These are phyloP conservation scores for Crotalus viridis DNA, from an alignment of 2,113 vertebrate species.

Conservation along the genomic window DNA sequence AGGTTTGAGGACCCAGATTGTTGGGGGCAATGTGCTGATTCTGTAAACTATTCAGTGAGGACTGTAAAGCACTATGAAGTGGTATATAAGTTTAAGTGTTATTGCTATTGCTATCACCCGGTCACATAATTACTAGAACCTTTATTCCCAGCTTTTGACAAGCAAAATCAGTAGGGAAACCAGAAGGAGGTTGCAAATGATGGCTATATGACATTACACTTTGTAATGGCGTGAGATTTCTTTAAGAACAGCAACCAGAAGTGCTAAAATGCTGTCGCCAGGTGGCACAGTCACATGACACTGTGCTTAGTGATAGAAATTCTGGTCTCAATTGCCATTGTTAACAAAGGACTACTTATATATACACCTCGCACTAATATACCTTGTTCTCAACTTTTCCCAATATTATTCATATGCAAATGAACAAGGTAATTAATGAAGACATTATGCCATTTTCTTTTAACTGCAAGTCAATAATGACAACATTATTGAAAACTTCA, in stretches of 20 bases:
- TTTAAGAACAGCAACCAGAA: not conserved
- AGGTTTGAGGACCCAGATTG: not conserved
- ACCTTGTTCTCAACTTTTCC: not conserved
- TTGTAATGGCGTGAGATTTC: not conserved
- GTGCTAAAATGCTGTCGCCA: not conserved
- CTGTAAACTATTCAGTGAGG: not conserved
- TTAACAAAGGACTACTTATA: not conserved
- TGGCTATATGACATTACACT: not conserved
- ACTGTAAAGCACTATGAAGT: not conserved
- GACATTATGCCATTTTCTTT: not conserved
- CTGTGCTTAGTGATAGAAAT: not conserved
- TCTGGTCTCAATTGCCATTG: not conserved
- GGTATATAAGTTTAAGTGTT: not conserved
- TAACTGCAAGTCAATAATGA: not conserved
- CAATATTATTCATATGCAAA: not conserved
- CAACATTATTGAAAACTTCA: not conserved
- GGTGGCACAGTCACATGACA: not conserved
- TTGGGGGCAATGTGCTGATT: not conserved
- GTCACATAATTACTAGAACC: not conserved
- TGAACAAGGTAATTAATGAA: not conserved
- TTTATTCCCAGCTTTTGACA: not conserved
- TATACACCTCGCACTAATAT: not conserved
- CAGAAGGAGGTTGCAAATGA: not conserved
- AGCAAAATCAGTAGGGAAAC: not conserved
- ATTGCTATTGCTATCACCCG: not conserved